Conservation (phyloP, 1,140 invertebrate genomes). For the Aethina tumida region DNA sequence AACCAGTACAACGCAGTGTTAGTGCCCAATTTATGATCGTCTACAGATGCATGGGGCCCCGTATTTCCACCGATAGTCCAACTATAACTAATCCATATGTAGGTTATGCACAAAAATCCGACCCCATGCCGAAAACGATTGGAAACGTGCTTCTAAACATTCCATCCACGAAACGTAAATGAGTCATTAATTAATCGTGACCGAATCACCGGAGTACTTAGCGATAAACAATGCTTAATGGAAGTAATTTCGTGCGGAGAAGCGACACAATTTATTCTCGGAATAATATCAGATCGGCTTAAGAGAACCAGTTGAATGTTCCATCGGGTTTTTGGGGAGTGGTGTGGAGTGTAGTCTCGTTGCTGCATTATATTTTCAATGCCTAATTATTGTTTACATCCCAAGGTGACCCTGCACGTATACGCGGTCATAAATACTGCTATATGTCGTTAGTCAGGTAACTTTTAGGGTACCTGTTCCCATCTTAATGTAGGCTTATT, state of each 20-base stretch:
- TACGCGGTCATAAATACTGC: slow-evolving; percentile 25
- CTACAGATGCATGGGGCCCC: too few relatives aligned
- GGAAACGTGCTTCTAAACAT: too few relatives aligned
- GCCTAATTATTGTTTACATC: slow-evolving; percentile 28
- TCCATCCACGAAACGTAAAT: too few relatives aligned
- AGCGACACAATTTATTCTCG: neutral
- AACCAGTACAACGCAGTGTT: slow-evolving; percentile 20
- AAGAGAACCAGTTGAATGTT: neutral
- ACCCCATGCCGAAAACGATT: too few relatives aligned
- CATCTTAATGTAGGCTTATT: slow-evolving; percentile 3
- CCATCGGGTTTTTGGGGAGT: neutral
- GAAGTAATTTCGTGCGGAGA: neutral
- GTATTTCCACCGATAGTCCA: too few relatives aligned
- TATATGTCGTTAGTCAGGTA: slow-evolving; percentile 27
- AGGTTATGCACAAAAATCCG: too few relatives aligned
- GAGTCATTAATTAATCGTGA: neutral
- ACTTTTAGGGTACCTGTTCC: slow-evolving; percentile 22
- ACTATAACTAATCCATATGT: too few relatives aligned
- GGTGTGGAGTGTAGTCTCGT: slow-evolving; percentile 1
- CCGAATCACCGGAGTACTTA: neutral
- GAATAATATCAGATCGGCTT: slow-evolving; percentile 4
- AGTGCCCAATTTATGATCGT: slow-evolving; percentile 25
- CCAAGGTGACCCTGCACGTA: slow-evolving; percentile 26
- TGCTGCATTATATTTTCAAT: slow-evolving; percentile 22
- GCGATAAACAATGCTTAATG: too few relatives aligned